These are phyloP conservation scores for Glaucomys volans DNA, from an alignment of 2,113 vertebrate genomes.

Conservation along the genomic window DNA sequence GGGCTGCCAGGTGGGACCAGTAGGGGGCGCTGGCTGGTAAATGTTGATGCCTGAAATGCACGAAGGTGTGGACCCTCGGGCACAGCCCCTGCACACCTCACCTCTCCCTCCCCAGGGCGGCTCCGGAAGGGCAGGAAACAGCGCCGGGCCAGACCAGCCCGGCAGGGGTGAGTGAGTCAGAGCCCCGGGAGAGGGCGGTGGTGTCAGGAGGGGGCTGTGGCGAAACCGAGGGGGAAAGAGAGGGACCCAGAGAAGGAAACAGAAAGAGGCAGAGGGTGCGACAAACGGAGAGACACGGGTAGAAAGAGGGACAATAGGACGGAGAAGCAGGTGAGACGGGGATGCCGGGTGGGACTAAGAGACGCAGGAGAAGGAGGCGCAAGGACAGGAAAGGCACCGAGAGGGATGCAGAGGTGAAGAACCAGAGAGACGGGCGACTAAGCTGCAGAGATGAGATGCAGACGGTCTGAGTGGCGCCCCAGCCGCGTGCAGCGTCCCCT, in stretches of 20 bases:
- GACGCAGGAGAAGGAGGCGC: background rate
- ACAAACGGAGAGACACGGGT: background rate
- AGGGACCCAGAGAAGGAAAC: background rate
- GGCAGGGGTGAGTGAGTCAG: background rate
- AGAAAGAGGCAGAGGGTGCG: background rate
- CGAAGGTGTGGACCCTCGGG: background rate
- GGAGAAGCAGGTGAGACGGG: background rate
- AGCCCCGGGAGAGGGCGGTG: background rate
- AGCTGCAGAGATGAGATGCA: background rate
- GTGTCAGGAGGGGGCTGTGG: background rate
- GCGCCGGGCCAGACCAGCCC: background rate
- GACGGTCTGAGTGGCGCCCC: background rate
- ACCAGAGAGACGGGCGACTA: no score
- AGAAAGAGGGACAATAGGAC: no score
- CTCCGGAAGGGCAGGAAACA: background rate
- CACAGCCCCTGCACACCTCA: background rate
- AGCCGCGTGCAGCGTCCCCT: background rate
- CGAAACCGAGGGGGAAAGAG: background rate
- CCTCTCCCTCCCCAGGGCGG: background rate
- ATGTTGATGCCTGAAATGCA: slow-evolving; percentile 79
- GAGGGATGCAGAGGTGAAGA: background rate
- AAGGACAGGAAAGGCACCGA: no score
- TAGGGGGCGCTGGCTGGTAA: slow-evolving; percentile 78
- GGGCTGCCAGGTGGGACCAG: slow-evolving; percentile 55
- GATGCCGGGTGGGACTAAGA: background rate